Evolutionary conservation across 2,888 invertebrate species (phyloP).

Genomic region (Belgica antarctica): DNA sequence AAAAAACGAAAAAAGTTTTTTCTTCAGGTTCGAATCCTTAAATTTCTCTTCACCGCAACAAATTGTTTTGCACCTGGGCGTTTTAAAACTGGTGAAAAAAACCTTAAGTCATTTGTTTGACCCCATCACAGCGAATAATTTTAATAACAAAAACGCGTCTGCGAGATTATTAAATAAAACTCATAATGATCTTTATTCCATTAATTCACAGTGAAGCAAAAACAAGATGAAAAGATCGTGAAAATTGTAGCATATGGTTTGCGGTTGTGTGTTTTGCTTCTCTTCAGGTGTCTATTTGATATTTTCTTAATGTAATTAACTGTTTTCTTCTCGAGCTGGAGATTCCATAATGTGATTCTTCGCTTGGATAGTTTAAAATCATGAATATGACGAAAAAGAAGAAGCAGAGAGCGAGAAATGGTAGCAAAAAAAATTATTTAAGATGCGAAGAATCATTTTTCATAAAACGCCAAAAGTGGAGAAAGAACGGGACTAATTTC

Average conservation of each 20-base stretch:
- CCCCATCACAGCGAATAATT: background rate
- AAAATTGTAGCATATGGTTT: slow-evolving; percentile 42
- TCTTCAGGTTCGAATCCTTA: too few species aligned
- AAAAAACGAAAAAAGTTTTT: too few species aligned
- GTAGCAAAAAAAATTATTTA: too few species aligned
- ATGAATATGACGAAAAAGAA: slow-evolving; percentile 24
- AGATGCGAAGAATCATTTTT: slow-evolving; percentile 3
- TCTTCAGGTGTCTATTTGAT: slow-evolving; percentile 40
- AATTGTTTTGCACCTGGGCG: too few species aligned
- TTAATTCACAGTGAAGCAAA: slow-evolving; percentile 13
- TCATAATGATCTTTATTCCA: slow-evolving; percentile 43
- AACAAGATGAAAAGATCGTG: background rate
- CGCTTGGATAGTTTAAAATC: slow-evolving; percentile 19
- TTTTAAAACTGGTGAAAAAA: background rate
- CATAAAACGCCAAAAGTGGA: background rate
- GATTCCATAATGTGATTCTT: too few species aligned
- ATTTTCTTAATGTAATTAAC: slow-evolving; percentile 39
- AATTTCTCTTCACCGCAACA: too few species aligned
- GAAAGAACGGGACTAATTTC: slow-evolving; percentile 14
- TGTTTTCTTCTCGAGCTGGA: slow-evolving; percentile 14
- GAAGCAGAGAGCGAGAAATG: background rate
- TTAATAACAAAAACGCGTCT: slow-evolving; percentile 17
- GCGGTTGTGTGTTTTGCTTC: slow-evolving; percentile 21
- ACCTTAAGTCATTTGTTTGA: slow-evolving; percentile 9
- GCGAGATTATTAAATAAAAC: slow-evolving; percentile 16